Conservation (phyloP, 2,888 invertebrate genomes). For the Caenorhabditis sinica region DNA sequence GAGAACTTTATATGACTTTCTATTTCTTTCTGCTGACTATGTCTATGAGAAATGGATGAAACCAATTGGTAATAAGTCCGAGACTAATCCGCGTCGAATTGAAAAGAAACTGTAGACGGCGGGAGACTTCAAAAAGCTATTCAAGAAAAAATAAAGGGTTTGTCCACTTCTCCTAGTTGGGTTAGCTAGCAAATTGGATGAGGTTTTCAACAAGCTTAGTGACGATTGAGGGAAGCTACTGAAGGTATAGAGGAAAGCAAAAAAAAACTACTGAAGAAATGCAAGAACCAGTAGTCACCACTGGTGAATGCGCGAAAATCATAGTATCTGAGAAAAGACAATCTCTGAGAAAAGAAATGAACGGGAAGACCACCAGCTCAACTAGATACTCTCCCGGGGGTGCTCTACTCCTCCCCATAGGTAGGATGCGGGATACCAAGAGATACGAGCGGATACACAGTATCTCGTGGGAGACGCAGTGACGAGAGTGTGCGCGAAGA, state of each 20-base stretch:
- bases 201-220: slow-evolving; percentile 49
- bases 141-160: slow-evolving; percentile 7
- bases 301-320: slow-evolving; percentile 41
- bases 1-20: slow-evolving; percentile 12
- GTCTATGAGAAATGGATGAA: slow-evolving; percentile 24
- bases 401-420: slow-evolving; percentile 39
- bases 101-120: slow-evolving; percentile 42
- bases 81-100: slow-evolving; percentile 38
- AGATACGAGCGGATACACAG: slow-evolving; percentile 47
- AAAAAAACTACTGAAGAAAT: too few relatives aligned
- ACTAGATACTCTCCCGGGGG: slow-evolving; percentile 58
- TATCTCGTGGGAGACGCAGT: slow-evolving; percentile 42
- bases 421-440: slow-evolving; percentile 50
- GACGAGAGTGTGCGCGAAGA: slow-evolving; percentile 65
- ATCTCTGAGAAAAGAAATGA: slow-evolving; percentile 32
- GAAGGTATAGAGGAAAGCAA: slow-evolving; percentile 20
- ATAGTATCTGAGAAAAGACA: slow-evolving; percentile 41
- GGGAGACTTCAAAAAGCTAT: slow-evolving; percentile 55
- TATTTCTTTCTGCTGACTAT: slow-evolving; percentile 1
- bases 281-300: slow-evolving; percentile 23
- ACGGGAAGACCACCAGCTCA: slow-evolving; percentile 38
- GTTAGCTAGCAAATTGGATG: slow-evolving; percentile 58
- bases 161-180: slow-evolving; percentile 45
- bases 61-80: slow-evolving; percentile 48
- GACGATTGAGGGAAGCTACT: slow-evolving; percentile 31